phyloP scores from a whole-genome alignment of 2,113 vertebrate genomes.

The Phyllostomus discolor region DNA sequence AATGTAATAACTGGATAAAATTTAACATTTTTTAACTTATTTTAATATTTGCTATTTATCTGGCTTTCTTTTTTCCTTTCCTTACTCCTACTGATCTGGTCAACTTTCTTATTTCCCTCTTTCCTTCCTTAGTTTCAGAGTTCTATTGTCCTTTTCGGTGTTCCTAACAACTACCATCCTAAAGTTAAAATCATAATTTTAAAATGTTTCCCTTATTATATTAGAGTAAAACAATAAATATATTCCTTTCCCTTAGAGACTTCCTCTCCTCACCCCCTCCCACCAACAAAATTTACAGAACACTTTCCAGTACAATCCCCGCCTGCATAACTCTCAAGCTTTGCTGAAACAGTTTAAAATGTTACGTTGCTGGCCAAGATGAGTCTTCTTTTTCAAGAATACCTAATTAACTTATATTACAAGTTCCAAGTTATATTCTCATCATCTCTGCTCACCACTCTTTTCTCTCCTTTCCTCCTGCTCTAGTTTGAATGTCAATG shows the following conservation, averaged over 20 bases:
- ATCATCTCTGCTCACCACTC: neutral
- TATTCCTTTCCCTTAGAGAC: neutral
- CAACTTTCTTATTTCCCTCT: neutral
- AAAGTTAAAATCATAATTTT: neutral
- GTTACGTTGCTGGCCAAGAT: neutral
- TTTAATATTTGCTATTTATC: neutral
- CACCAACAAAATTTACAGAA: neutral
- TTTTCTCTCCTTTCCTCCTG: neutral
- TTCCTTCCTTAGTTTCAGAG: neutral
- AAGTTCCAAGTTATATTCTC: neutral
- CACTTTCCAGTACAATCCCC: neutral
- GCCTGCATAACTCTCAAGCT: neutral
- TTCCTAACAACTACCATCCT: neutral
- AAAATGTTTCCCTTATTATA: neutral
- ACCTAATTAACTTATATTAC: neutral
- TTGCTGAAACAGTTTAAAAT: neutral
- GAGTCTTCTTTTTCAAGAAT: neutral
- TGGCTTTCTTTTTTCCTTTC: neutral
- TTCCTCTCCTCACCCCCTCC: no score
- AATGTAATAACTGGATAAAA: neutral
- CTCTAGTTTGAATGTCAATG: neutral
- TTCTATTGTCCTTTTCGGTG: neutral
- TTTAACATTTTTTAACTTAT: neutral
- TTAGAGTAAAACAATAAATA: neutral
- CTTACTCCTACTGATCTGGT: neutral